Conservation (phyloP, 1,140 invertebrate species). For the Portunus trituberculatus region DNA sequence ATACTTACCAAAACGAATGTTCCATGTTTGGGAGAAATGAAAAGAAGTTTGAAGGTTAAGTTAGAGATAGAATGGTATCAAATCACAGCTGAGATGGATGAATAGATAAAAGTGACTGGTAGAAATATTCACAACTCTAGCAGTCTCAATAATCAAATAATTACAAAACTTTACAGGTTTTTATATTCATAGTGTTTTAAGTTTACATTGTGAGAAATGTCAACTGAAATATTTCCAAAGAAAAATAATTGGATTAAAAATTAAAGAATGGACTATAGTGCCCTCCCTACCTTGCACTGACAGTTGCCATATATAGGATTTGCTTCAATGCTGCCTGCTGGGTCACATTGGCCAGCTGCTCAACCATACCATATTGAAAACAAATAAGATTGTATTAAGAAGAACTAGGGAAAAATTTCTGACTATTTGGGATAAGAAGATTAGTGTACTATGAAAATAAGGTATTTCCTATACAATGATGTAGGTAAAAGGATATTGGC, state of each 20-base stretch:
- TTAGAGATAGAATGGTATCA: slow-evolving; percentile 17
- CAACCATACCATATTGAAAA: not conserved
- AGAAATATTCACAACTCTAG: too few relatives aligned
- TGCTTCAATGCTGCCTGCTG: slow-evolving; percentile 83
- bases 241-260: too few relatives aligned
- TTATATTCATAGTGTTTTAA: too few relatives aligned
- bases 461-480: too few relatives aligned
- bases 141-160: too few relatives aligned
- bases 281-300: slow-evolving; percentile 88
- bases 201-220: too few relatives aligned
- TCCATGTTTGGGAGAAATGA: slow-evolving; percentile 68
- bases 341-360: slow-evolving; percentile 83
- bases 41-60: slow-evolving; percentile 62
- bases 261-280: not conserved
- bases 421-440: not conserved
- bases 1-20: slow-evolving; percentile 65
- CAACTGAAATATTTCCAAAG: too few relatives aligned
- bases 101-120: too few relatives aligned
- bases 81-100: not conserved
- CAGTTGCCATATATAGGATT: slow-evolving; percentile 86
- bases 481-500: too few relatives aligned
- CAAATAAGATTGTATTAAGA: not conserved
- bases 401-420: not conserved
- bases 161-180: too few relatives aligned
- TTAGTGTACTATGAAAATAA: too few relatives aligned